Evolutionary conservation across 1,140 invertebrate species (phyloP), one percentile per base, ranked within the genome.

Genomic region (Drosophila orena): DNA sequence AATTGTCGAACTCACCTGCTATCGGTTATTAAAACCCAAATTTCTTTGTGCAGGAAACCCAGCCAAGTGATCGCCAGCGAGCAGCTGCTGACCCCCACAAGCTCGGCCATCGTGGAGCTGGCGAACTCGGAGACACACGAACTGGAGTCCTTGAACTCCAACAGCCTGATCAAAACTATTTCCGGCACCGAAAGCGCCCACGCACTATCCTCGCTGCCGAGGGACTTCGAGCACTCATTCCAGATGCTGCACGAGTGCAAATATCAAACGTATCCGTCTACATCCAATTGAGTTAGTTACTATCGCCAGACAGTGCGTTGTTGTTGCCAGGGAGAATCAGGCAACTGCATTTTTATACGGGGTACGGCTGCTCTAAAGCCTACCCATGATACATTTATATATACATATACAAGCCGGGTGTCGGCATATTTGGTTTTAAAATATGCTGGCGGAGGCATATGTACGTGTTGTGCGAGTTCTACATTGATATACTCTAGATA

Each of bases 41-140:
- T 35, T 54, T 20, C 6, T 35, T 3, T 3, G 11, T 8, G 8
- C 27, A 92, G 89, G 5, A 91, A 91, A 74, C 90, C 83, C 49
- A 91, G 85, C 49, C 90, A 92, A 37, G 77, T 89, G 52, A 90
- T 88, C 49, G 91, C 81, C 17, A 81, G 81, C 44, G 91, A 92
- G 62, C 91, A 92, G 64, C 61, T 92, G 37, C 46, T 92, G 6
- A 92, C 91, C 6, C 91, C 91, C 15, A 92, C 91, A 12, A 92
- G 91, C 61, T 92, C 91, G 24, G 90, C 91, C 8, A 89, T 92
- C 66, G 91, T 91, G 3, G 90, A 92, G 57, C 55, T 92, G 52
- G 78, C 85, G 10, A 91, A 89, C 58, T 93, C 93, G 24, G 93
- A 93, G 78, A 92, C 86, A 47, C 93, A 93, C 49, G 93, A 93